phyloP scores from a whole-genome alignment of 2,888 invertebrate species.

The Drosophila aldrichi region DNA sequence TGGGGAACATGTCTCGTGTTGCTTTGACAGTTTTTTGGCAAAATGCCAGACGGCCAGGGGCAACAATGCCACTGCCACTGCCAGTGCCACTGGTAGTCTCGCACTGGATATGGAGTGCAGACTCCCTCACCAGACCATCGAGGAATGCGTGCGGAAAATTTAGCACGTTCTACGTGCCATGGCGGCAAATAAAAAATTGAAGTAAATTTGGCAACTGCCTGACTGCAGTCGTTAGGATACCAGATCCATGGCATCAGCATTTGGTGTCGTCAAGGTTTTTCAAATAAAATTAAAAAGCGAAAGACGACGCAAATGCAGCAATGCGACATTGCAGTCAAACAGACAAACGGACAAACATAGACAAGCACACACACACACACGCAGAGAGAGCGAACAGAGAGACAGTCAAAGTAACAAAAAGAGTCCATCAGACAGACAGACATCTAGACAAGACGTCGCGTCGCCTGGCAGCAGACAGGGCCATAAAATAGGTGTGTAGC shows the following conservation, averaged over 20 bases:
- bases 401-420: not conserved
- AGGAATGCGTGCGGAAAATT: conserved; percentile 80
- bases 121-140: conserved; percentile 10
- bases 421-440: conserved; percentile 41
- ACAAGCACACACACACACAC: not conserved
- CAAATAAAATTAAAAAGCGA: conserved; percentile 36
- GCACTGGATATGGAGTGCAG: conserved; percentile 42
- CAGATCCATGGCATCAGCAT: conserved; percentile 63
- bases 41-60: conserved; percentile 61
- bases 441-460: conserved; percentile 47
- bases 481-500: conserved; percentile 38
- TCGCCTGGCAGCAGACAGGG: conserved; percentile 37
- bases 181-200: conserved; percentile 76
- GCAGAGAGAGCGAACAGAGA: too few species aligned
- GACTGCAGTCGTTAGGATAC: conserved; percentile 64
- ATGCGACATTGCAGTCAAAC: conserved; percentile 67
- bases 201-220: conserved; percentile 78
- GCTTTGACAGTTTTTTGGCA: conserved; percentile 79
- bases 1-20: conserved; percentile 62
- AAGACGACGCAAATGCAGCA: conserved; percentile 59
- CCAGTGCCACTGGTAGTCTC: conserved; percentile 26
- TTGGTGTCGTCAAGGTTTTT: conserved; percentile 53
- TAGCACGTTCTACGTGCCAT: conserved; percentile 78
- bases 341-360: conserved; percentile 43
- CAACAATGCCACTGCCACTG: conserved; percentile 38